phyloP scores from a whole-genome alignment of 2,888 invertebrate genomes.

The Diarsia dahlii region DNA sequence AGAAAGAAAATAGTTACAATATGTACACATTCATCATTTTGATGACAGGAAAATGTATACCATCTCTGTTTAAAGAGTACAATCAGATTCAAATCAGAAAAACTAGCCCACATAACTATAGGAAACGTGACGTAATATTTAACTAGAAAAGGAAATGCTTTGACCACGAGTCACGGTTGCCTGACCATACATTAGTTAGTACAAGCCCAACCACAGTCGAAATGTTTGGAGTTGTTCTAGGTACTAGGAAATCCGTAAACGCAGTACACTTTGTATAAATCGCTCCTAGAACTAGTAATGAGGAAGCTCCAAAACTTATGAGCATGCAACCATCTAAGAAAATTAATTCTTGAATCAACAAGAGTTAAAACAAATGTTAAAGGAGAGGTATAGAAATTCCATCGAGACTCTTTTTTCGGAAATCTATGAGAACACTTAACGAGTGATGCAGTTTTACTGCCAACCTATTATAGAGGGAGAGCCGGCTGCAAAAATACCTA shows the following conservation, averaged over 20 bases:
- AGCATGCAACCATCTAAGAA: not conserved
- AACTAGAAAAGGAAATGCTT: slow-evolving; percentile 59
- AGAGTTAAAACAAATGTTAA: not conserved
- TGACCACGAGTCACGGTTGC: slow-evolving; percentile 54
- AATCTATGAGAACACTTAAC: not conserved
- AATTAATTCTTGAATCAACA: not conserved
- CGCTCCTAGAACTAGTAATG: not conserved
- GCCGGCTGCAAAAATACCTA: too few species aligned
- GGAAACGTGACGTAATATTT: slow-evolving; percentile 58
- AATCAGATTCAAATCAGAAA: slow-evolving; percentile 43
- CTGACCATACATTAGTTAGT: slow-evolving; percentile 45
- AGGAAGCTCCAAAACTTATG: not conserved
- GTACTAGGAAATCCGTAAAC: slow-evolving; percentile 23
- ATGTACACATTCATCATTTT: slow-evolving; percentile 7
- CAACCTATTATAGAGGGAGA: too few species aligned
- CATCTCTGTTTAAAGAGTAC: slow-evolving; percentile 5
- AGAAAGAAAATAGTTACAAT: slow-evolving; percentile 8
- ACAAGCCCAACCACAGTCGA: slow-evolving; percentile 35
- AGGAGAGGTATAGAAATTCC: not conserved
- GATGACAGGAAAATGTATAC: slow-evolving; percentile 1
- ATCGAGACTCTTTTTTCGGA: too few species aligned
- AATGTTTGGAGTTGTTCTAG: slow-evolving; percentile 29
- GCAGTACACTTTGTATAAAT: not conserved
- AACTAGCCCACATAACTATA: slow-evolving; percentile 34
- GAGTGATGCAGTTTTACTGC: not conserved